Conservation (phyloP, 2,888 invertebrate species). For the Alcis repandata region DNA sequence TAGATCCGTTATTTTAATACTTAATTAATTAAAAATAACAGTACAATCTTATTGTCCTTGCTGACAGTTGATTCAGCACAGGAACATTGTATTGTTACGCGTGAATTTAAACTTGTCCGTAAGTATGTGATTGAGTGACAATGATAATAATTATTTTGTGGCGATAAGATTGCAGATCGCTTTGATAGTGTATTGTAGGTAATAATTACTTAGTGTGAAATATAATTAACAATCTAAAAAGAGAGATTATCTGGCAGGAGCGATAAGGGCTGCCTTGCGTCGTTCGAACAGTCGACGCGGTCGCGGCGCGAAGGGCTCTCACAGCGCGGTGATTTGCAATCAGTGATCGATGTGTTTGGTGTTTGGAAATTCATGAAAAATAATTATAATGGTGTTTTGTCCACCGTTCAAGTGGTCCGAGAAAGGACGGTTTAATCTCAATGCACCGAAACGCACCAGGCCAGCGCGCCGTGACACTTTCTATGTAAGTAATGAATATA, state of each 20-base stretch:
- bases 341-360: conserved; percentile 39
- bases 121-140: conserved; percentile 67
- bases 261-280: conserved; percentile 76
- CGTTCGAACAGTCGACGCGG: conserved; percentile 65
- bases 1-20: background rate
- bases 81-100: conserved; percentile 23
- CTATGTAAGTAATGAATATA: conserved; percentile 63
- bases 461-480: conserved; percentile 71
- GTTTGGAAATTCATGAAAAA: conserved; percentile 40
- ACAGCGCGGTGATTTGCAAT: conserved; percentile 42
- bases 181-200: conserved; percentile 77
- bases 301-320: conserved; percentile 78
- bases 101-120: conserved; percentile 23
- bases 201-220: conserved; percentile 78
- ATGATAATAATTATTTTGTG: conserved; percentile 70
- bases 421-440: conserved; percentile 75
- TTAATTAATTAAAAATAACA: conserved; percentile 10
- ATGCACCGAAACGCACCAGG: conserved; percentile 50
- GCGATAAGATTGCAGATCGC: conserved; percentile 81
- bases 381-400: conserved; percentile 75
- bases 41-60: conserved; percentile 26
- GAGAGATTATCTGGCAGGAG: conserved; percentile 76
- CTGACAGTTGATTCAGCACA: conserved; percentile 31
- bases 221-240: conserved; percentile 85
- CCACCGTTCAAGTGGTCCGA: conserved; percentile 78